Evolutionary conservation across 2,113 vertebrate genomes (phyloP), one percentile per base, ranked within the genome.

Genomic region (Gobiocypris rarus): DNA sequence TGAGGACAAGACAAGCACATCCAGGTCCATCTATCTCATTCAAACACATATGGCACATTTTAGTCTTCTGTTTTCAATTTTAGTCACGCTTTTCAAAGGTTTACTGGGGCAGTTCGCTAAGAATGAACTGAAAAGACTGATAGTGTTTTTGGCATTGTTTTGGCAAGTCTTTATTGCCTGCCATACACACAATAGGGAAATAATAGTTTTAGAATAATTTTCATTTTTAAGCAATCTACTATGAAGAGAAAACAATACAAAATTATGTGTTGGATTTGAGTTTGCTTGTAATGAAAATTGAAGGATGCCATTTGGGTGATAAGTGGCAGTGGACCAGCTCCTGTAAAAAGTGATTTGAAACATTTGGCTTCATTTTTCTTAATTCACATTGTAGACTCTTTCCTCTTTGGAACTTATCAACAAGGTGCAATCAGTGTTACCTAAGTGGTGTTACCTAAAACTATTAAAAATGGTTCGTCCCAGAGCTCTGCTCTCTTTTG

Each of bases 1-100:
- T 73, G 56, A 75, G 70, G 79, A 81, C 61, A 31, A 73, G 69
- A 83, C 69, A 83, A 83, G 81, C 26, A 31, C 43, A 59, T 38
- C 41, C 38, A 52, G 45, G 82, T 24, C n/a, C 14, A 45, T 50
- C 76, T 45, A 45, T 78, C 77, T 65, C 9, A 63, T 45, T 79
- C 38, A 61, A 79, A 80, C 59, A 80, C 15, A 43, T 41, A 75
- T 54, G 50, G 75, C 22, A 26, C 34, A 59, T 65, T 31, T 63
- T 8, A 48, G 59, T 26, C 14, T 63, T 63, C 13, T 19, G 14
- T 58, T 58, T 54, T 54, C 2, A 54, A 54, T 54, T 54, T 54
- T 54, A 54, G 52, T 54, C 6, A 22, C 2, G 11, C 19, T 77
- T 56, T 59, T 56, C 9, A 31, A 4, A 43, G 9, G 31, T 56